Evolutionary conservation across 2,113 vertebrate genomes (phyloP).

Genomic region (Dicrurus megarhynchus): DNA sequence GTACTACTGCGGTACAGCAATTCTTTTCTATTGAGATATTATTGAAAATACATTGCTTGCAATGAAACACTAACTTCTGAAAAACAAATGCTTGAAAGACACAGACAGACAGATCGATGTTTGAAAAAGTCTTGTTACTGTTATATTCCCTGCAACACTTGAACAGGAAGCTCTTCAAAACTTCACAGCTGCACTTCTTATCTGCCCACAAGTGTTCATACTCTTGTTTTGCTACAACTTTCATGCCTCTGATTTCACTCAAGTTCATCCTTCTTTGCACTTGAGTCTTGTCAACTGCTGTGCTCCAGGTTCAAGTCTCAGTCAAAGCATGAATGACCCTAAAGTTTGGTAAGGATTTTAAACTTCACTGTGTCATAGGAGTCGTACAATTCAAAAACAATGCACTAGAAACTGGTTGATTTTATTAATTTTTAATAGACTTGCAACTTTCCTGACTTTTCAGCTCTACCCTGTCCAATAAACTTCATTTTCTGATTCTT

Average conservation of each 20-base stretch:
- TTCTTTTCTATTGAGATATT: background rate
- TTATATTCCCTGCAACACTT: background rate
- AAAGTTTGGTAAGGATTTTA: background rate
- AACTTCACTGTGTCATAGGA: background rate
- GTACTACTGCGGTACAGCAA: background rate
- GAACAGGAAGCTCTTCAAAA: background rate
- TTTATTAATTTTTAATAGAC: conserved; percentile 10
- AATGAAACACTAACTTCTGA: background rate
- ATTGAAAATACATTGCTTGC: background rate
- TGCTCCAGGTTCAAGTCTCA: background rate
- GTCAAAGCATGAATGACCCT: background rate
- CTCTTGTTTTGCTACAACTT: background rate
- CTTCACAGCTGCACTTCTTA: background rate
- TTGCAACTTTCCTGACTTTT: conserved; percentile 14
- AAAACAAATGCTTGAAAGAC: background rate
- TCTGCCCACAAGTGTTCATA: background rate
- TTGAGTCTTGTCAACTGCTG: background rate
- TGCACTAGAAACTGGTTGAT: background rate
- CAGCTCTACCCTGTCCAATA: conserved; percentile 23
- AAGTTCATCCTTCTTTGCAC: background rate
- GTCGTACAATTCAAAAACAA: background rate
- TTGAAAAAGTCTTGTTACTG: background rate
- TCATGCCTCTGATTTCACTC: background rate
- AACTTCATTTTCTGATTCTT: conserved; percentile 27
- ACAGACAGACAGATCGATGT: background rate